phyloP scores from a whole-genome alignment of 2,113 vertebrate genomes.

The Probosciger aterrimus region DNA sequence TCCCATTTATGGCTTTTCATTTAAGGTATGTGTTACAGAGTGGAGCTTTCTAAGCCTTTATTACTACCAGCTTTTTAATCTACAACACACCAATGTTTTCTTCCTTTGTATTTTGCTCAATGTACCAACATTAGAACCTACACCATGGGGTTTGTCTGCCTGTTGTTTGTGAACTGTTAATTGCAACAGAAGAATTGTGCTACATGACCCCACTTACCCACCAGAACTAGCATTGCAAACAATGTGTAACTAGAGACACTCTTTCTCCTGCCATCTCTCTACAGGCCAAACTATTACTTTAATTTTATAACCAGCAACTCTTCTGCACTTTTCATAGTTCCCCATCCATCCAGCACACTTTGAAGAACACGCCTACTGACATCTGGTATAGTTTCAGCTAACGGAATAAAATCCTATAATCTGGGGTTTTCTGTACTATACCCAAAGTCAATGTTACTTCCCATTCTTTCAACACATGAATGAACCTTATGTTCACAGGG shows the following conservation, averaged over 20 bases:
- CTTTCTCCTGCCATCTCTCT: not conserved
- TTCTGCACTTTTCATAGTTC: not conserved
- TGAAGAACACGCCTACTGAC: not conserved
- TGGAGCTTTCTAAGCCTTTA: not conserved
- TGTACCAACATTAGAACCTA: not conserved
- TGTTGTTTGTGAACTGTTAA: not conserved
- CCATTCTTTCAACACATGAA: not conserved
- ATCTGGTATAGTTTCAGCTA: not conserved
- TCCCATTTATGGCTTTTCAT: not conserved
- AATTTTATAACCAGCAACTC: not conserved
- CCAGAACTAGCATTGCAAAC: not conserved
- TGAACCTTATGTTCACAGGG: not conserved
- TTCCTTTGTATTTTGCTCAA: not conserved
- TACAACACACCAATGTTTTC: not conserved
- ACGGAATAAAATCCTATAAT: not conserved
- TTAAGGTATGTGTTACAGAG: not conserved
- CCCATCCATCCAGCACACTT: not conserved
- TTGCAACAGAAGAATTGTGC: not conserved
- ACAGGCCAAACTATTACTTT: not conserved
- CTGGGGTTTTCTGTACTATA: accelerated
- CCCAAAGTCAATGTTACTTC: not conserved
- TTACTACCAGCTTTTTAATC: not conserved
- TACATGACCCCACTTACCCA: not conserved
- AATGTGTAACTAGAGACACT: not conserved
- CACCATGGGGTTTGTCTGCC: not conserved